Evolutionary conservation across 1,140 invertebrate genomes (phyloP).

Genomic region (Sweltsa coloradensis): DNA sequence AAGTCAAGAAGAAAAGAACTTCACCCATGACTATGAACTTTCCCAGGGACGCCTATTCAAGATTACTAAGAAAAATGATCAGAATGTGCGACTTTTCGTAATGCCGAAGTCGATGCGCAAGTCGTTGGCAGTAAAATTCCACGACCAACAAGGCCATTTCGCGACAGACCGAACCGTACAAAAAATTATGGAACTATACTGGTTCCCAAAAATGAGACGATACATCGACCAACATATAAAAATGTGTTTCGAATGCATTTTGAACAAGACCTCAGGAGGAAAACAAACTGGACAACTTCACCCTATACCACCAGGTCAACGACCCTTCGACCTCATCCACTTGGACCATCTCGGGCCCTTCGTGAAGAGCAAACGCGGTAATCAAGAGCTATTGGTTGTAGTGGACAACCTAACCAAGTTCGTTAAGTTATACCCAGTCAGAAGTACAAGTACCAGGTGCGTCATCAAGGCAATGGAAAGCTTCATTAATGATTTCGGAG

Average conservation of each 20-base stretch:
- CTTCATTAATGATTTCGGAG: too few relatives aligned
- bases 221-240: conserved; percentile 21
- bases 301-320: conserved; percentile 16
- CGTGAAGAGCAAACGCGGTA: conserved; percentile 15
- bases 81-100: too few relatives aligned
- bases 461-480: too few relatives aligned
- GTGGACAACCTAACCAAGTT: conserved; percentile 24
- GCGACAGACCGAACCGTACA: conserved; percentile 13
- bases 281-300: conserved; percentile 22
- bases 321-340: conserved; percentile 19
- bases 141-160: conserved; percentile 6
- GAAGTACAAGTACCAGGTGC: too few relatives aligned
- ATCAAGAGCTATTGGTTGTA: conserved; percentile 20
- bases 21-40: too few relatives aligned
- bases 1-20: too few relatives aligned
- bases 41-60: too few relatives aligned
- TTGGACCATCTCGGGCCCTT: conserved; percentile 21
- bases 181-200: conserved; percentile 20
- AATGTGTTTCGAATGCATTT: conserved; percentile 20
- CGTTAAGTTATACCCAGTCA: too few relatives aligned
- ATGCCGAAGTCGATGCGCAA: conserved; percentile 9
- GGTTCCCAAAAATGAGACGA: conserved; percentile 23
- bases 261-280: conserved; percentile 16
- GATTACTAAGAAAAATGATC: too few relatives aligned
- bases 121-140: conserved; percentile 4